Evolutionary conservation across 2,113 vertebrate genomes (phyloP).

Genomic region (Silurus meridionalis): DNA sequence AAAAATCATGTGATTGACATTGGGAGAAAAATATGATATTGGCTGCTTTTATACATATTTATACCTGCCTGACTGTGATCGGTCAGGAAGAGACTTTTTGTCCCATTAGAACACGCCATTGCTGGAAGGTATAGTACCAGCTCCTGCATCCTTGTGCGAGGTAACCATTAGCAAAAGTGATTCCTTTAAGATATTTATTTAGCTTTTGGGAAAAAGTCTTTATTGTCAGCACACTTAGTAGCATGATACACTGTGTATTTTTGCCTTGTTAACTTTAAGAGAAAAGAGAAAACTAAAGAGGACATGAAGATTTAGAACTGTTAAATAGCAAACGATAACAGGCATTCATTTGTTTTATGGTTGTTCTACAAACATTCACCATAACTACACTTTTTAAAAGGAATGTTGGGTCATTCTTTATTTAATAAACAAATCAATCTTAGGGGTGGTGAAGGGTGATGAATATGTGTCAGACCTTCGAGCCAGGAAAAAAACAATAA

Average conservation of each 20-base stretch:
- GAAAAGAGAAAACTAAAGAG: not conserved
- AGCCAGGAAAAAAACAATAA: not conserved
- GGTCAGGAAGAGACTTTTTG: not conserved
- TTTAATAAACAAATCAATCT: not conserved
- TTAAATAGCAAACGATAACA: not conserved
- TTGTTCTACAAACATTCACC: not conserved
- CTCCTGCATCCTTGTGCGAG: too few relatives aligned
- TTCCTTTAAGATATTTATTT: not conserved
- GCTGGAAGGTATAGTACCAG: not conserved
- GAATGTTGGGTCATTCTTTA: not conserved
- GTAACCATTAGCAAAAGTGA: too few relatives aligned
- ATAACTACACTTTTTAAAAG: not conserved
- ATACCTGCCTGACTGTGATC: not conserved
- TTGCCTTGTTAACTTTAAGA: not conserved
- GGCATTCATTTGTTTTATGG: not conserved
- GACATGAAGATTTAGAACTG: not conserved
- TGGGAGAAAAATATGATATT: not conserved
- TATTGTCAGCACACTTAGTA: not conserved
- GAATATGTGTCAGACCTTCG: not conserved
- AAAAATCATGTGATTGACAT: not conserved
- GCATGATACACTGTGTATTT: not conserved
- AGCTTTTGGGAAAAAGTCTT: not conserved
- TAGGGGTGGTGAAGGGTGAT: not conserved
- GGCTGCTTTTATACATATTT: not conserved
- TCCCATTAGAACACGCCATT: not conserved